Evolutionary conservation across 2,888 invertebrate species (phyloP), one percentile per base, ranked within the genome.

Genomic region (Tenthredo distinguenda): DNA sequence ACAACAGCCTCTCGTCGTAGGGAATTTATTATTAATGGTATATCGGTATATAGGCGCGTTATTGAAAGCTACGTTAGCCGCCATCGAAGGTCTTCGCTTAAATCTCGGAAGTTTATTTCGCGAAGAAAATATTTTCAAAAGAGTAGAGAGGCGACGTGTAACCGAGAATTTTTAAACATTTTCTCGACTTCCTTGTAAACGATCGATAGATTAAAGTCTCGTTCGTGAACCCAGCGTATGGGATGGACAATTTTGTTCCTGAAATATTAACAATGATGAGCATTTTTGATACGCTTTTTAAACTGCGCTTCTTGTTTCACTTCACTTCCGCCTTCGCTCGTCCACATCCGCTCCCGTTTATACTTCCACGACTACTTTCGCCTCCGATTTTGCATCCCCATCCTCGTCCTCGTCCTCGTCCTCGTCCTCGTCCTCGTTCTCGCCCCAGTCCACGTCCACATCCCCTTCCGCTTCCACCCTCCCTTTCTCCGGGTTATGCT

Each of bases 1-100:
- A 89, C 90, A 90, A 91, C 90, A 88, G 90, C 89, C 89, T 90
- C 90, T 91, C 90, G 90, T 90, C 86, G 74, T 50, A 40, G 87
- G 87, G 85, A 76, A 86, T 88, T 88, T 87, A 88, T 90, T 89
- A 89, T 89, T 90, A 89, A 90, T 86, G 86, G 86, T 87, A 86
- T 90, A 89, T 90, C 89, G 90, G 88, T 87, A 88, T 87, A 88
- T 86, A 86, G 34, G 21, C 84, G 34, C 18, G 37, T 40, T 62
- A 26, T 81, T 40, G 62, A 81, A 81, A 81, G 81, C 81, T 62
- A 62, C 34, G 58, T 34, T 26, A 84, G 26, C 34, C 37, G 68
- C 21, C 7, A 76, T 47, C 43, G 43, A 72, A 18, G 10, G n/a
- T 40, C 40, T 9, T 72, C 72, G 43, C 76, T 47, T 26, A 47